Evolutionary conservation across 2,888 invertebrate species (phyloP).

Genomic region (Dicyrtomina minuta): DNA sequence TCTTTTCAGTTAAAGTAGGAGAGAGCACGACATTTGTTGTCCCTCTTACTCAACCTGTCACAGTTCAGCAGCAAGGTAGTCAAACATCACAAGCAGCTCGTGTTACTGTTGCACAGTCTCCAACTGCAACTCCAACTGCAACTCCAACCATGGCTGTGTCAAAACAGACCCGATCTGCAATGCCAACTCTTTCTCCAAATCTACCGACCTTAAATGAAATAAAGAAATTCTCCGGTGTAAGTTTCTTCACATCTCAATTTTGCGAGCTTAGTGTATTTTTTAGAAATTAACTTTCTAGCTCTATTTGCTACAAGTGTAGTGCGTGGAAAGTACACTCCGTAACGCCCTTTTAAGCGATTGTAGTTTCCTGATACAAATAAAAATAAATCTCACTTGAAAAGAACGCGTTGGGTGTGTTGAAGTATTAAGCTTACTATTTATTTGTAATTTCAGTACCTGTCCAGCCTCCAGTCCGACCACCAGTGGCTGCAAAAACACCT

Average conservation of each 20-base stretch:
- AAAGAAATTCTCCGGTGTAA: no score
- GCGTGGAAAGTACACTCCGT: no score
- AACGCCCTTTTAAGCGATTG: no score
- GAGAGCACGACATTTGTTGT: background rate
- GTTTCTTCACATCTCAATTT: no score
- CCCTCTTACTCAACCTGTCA: background rate
- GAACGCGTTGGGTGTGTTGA: no score
- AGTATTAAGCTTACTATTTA: no score
- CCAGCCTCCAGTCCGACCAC: background rate
- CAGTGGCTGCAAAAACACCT: background rate
- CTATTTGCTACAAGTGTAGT: no score
- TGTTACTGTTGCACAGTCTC: background rate
- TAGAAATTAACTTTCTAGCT: no score
- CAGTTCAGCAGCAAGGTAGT: background rate
- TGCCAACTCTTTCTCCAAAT: background rate
- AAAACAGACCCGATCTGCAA: background rate
- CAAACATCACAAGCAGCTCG: background rate
- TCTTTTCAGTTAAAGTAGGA: background rate
- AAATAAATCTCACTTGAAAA: no score
- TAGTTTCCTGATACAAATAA: no score
- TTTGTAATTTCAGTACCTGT: background rate
- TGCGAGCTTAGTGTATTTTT: no score
- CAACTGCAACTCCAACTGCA: background rate
- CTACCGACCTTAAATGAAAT: constrained; percentile 1
- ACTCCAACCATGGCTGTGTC: background rate